Conservation (phyloP, 2,888 invertebrate genomes). For the Heliconius ethilla region DNA sequence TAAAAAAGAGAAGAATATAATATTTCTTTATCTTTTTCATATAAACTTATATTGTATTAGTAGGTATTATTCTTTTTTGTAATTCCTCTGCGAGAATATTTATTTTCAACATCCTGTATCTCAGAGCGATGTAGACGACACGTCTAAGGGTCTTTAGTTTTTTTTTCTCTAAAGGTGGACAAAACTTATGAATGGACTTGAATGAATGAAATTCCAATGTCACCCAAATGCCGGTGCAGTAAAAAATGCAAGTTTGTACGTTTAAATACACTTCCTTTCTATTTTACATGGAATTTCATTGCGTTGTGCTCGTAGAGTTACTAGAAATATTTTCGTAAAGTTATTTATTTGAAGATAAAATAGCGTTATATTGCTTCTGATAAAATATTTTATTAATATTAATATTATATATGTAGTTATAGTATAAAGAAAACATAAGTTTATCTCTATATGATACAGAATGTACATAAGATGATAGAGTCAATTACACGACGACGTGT, state of each 20-base stretch:
- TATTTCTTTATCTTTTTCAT: neutral
- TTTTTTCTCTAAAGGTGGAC: constrained; percentile 61
- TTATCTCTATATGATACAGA: neutral
- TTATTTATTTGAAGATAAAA: constrained; percentile 6
- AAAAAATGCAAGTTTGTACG: constrained; percentile 60
- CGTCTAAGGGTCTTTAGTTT: constrained; percentile 68
- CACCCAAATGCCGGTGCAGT: constrained; percentile 65
- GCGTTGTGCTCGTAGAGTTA: constrained; percentile 17
- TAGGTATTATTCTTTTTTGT: neutral
- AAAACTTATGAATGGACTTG: constrained; percentile 68
- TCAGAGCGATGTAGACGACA: constrained; percentile 67
- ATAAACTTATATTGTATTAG: neutral
- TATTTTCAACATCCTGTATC: constrained; percentile 59
- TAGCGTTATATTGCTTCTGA: neutral
- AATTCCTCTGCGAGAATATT: neutral
- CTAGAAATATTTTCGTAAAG: neutral
- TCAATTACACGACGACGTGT: constrained; percentile 11
- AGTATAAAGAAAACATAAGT: neutral
- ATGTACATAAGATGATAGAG: constrained; percentile 20
- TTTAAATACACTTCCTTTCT: constrained; percentile 65
- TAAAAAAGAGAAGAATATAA: neutral
- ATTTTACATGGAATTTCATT: constrained; percentile 45
- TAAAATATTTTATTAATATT: neutral
- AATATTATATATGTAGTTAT: neutral
- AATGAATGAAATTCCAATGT: constrained; percentile 75